Base-by-base conservation (phyloP, 1,140 invertebrate species). In the Philotrypesis tridentata region DNA sequence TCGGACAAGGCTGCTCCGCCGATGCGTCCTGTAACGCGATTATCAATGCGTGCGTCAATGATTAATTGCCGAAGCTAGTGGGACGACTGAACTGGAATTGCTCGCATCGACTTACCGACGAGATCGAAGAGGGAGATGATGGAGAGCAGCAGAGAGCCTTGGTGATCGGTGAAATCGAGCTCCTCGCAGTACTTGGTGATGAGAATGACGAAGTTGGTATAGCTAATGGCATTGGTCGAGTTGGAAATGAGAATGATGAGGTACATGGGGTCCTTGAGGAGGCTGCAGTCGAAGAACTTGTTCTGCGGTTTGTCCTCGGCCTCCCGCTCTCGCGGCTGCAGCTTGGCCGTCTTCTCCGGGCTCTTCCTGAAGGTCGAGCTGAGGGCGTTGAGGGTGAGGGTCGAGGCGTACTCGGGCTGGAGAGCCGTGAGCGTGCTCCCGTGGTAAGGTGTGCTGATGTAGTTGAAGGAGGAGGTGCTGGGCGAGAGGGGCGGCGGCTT, bases 121-220 rank as follows among this genome's bases (percentile, higher is more conserved):
- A 97, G 90, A 92, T 97, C 96, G 23, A 96, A 92, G 0, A 94
- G 92, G 0, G 96, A 96, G 1, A 97, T 95, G 55, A 96, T 95
- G 0, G 96, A 97, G 1, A 97, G 88, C 2, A 97, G 87, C 83
- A 95, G 93, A 2, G 95, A 95, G 0, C 94, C 94, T 65, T 93
- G 88, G 6, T 93, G 91, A 86, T 96, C 96, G 87, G 95, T 93
- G 85, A 95, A 97, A 0, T 93, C 93, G 8, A 96, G 89, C 21
- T 93, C 92, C 0, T 93, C 88, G 1, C 96, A 96, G 88, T 96
- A 97, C 0, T 94, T 93, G 5, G 96, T 96, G 21, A 97, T 91
- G 3, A 97, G 86, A 71, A 97, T 96, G 0, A 96, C 95, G 81
- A 97, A 96, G 88, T 97, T 97, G 0, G 96, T 97, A 85, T 97